A percentile compares a stretch with the other conserved stretches of the same genome.
phyloP scores from a whole-genome alignment of 2,888 invertebrate species.

The Neria commutata region DNA sequence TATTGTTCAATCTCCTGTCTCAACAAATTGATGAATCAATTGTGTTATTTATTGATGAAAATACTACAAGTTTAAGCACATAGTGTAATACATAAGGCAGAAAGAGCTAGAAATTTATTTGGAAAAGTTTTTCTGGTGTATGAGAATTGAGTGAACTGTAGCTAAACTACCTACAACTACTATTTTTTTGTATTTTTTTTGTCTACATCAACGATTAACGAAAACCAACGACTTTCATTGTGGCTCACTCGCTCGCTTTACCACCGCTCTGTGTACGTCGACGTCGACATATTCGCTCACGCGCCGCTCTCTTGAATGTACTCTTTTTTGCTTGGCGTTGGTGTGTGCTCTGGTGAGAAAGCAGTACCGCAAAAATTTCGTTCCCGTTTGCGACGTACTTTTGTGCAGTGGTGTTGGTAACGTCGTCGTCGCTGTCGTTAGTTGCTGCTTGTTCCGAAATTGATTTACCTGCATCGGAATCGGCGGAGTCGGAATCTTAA shows the following conservation, averaged over 20 bases:
- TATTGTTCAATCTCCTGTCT: neutral
- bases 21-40: neutral
- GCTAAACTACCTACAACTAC: slow-evolving; percentile 41
- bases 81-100: slow-evolving; percentile 11
- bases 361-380: slow-evolving; percentile 37
- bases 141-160: slow-evolving; percentile 36
- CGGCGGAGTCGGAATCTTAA: slow-evolving; percentile 30
- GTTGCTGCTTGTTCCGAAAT: slow-evolving; percentile 45
- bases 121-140: slow-evolving; percentile 10
- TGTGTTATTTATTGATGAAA: slow-evolving; percentile 3
- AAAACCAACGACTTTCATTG: slow-evolving; percentile 55
- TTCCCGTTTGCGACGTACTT: slow-evolving; percentile 30
- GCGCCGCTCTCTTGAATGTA: slow-evolving; percentile 8
- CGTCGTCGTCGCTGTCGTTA: neutral
- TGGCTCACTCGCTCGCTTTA: slow-evolving; percentile 12
- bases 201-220: slow-evolving; percentile 57
- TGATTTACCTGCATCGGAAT: slow-evolving; percentile 46
- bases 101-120: slow-evolving; percentile 11
- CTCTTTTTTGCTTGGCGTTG: slow-evolving; percentile 26
- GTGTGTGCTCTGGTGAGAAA: slow-evolving; percentile 37
- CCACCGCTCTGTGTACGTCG: slow-evolving; percentile 4
- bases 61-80: slow-evolving; percentile 4
- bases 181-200: slow-evolving; percentile 48
- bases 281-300: slow-evolving; percentile 9
- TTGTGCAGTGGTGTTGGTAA: neutral